Evolutionary conservation across 2,888 invertebrate genomes (phyloP), one percentile per base, ranked within the genome.

Genomic region (Chromoteleia sp.): DNA sequence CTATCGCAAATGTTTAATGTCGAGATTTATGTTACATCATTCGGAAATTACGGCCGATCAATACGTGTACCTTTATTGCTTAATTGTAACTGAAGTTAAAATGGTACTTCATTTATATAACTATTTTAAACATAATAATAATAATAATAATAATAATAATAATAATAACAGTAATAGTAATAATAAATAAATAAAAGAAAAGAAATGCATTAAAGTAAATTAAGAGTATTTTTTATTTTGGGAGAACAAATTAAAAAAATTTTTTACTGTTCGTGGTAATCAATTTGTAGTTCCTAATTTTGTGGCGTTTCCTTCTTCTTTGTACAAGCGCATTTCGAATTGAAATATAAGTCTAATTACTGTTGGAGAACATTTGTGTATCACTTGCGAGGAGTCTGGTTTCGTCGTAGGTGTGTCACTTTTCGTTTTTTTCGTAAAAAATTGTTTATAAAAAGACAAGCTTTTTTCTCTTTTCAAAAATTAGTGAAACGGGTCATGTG

Each of bases 1-100:
- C 50, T 39, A 36, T 12, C 19, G 0, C 25, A 50, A 48, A 50
- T 50, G 25, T 50, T 36, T 65, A 36, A 65, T 50, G 15, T 15
- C n/a, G 10, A 10, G 33, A 50, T 39, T 50, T 65, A 65, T 50
- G 29, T n/a, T 2, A 63, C 7, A 14, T 48, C 25, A 5, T 41
- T 41, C 33, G 33, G 15, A 56, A 56, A 39, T 39, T 56, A 56
- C 21, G 21, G 36, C 7, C 29, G 36, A 39, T 36, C 36, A 39
- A 54, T 54, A 50, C 29, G 1, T 10, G 5, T 29, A 29, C 6
- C 33, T 54, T 33, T 6, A 43, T 19, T 12, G 10, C 43, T 43
- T 17, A 43, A 43, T 43, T 17, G 1, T 17, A 17, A 43, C 8
- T 10, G 33, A 33, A 33, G 25, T 36, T 36, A 2, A 36, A 36